Conservation (phyloP, 1,140 invertebrate species). For the Calliphora vicina region DNA sequence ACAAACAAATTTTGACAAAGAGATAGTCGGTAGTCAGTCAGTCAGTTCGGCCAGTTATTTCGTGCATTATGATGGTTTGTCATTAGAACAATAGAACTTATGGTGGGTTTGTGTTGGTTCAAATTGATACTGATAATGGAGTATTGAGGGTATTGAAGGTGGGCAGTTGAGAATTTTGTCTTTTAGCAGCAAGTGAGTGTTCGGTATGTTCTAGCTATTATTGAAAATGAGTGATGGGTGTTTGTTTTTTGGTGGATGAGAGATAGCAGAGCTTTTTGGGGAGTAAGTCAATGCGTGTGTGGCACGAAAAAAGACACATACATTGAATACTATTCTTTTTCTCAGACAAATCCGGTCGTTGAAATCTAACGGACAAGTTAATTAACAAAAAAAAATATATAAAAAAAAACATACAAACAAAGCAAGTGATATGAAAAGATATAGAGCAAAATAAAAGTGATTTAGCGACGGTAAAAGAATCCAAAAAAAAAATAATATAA, state of each 20-base stretch:
- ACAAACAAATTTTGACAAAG: no score
- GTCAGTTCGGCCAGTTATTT: no score
- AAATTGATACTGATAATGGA: background rate
- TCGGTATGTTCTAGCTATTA: background rate
- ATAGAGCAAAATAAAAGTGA: no score
- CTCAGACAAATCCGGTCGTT: background rate
- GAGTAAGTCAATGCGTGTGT: background rate
- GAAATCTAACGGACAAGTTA: background rate
- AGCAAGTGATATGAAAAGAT: background rate
- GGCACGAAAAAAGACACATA: no score
- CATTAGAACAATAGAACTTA: no score
- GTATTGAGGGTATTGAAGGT: background rate
- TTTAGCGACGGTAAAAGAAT: no score
- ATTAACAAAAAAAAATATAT: background rate
- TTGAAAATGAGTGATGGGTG: background rate
- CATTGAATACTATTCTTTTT: background rate
- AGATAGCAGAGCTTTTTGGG: background rate
- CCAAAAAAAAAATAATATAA: background rate
- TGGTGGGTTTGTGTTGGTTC: no score
- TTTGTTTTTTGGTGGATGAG: background rate
- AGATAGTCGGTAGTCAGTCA: no score
- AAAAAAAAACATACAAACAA: no score
- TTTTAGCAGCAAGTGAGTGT: background rate
- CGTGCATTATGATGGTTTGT: no score
- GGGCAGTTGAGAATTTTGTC: background rate